Evolutionary conservation across 2,113 vertebrate species (phyloP).

Genomic region (Proterorhinus semilunaris): DNA sequence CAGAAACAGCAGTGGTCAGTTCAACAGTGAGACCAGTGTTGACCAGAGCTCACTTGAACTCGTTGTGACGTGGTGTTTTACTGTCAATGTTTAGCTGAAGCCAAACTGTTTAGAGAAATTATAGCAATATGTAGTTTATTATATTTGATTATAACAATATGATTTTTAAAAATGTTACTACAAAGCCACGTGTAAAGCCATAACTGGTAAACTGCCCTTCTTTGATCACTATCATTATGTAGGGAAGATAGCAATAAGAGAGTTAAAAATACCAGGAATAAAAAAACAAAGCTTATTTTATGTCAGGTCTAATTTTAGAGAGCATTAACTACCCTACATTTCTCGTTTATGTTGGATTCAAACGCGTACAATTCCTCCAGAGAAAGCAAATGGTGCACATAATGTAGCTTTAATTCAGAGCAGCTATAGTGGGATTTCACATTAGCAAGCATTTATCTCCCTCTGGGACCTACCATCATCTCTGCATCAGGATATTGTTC

Average conservation of each 20-base stretch:
- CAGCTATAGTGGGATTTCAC: conserved; percentile 11
- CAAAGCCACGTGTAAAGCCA: too few species aligned
- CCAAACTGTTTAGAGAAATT: conserved; percentile 13
- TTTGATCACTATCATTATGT: too few species aligned
- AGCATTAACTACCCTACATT: too few species aligned
- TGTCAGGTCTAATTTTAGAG: too few species aligned
- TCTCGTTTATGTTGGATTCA: too few species aligned
- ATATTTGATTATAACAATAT: neutral
- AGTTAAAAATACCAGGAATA: too few species aligned
- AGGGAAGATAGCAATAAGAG: too few species aligned
- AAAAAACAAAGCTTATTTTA: too few species aligned
- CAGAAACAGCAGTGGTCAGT: conserved; percentile 18
- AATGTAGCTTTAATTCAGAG: neutral
- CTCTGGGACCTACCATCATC: conserved; percentile 19
- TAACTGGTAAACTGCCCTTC: too few species aligned
- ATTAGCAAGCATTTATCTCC: neutral
- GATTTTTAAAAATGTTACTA: neutral
- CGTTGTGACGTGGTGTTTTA: neutral
- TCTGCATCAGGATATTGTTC: conserved; percentile 18
- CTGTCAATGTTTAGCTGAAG: neutral
- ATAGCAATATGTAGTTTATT: neutral
- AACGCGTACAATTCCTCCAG: too few species aligned
- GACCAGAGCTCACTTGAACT: neutral
- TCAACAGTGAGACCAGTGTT: neutral
- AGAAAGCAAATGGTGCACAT: neutral